A percentile compares a stretch with the other conserved stretches of the same genome.
These are phyloP conservation scores for Neotoma lepida DNA, from an alignment of 2,113 vertebrate species.

Conservation along the genomic window DNA sequence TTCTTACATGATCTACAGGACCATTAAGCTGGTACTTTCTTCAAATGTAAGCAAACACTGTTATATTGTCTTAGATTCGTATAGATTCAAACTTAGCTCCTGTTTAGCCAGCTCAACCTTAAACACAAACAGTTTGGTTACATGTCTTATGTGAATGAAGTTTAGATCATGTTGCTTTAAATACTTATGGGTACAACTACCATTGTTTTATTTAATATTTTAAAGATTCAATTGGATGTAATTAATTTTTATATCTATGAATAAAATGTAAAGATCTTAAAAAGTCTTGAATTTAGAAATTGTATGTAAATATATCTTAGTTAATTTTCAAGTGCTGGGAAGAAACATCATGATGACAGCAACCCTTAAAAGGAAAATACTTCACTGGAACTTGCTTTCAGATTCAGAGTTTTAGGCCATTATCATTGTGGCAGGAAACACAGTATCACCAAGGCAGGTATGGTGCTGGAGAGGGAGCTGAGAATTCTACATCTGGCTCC, in stretches of 20 bases:
- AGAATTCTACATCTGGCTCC: background rate
- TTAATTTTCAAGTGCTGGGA: background rate
- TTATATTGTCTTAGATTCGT: background rate
- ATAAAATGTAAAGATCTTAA: background rate
- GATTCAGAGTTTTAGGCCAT: background rate
- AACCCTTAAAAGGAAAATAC: background rate
- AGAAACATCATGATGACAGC: background rate
- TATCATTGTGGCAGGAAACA: background rate
- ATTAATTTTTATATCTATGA: background rate
- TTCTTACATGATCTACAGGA: background rate
- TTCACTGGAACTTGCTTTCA: background rate
- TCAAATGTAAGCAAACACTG: background rate
- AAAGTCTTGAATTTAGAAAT: background rate
- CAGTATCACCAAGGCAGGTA: too few species aligned
- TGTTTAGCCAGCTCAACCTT: background rate
- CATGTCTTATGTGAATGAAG: background rate
- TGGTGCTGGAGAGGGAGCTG: background rate
- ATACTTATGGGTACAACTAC: background rate
- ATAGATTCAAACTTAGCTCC: background rate
- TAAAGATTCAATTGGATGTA: too few species aligned
- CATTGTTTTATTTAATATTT: background rate
- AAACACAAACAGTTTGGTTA: background rate
- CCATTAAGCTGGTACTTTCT: background rate
- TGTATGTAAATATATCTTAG: background rate
- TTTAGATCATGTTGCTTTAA: background rate